Base-by-base conservation (phyloP, 1,140 invertebrate genomes). In the Sminthurinus signatus region DNA sequence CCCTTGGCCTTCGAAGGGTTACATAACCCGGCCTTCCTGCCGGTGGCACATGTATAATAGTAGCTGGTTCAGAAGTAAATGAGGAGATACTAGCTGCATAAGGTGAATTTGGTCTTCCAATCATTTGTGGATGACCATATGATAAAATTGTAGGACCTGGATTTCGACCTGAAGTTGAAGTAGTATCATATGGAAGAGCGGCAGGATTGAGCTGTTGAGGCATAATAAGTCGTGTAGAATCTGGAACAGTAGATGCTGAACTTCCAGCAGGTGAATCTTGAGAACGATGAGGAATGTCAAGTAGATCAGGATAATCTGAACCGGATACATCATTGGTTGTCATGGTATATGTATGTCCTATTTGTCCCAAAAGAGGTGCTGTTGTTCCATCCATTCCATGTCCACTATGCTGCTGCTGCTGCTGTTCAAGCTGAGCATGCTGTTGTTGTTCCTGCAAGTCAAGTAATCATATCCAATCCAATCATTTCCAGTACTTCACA, bases 1-100 rank as follows among this genome's bases (percentile, higher is more conserved):
- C 84, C 50, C 89, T 64, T 5, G 89, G 89, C 73, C 89, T 78
- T 62, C 90, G 81, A 60, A 93, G 88, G 1, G 89, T 91, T 10
- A 90, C 87, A 73, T 90, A 91, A 3, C 87, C 81, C 1, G 81
- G 46, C 81, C 78, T 2, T 81, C 82, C 36, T 79, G 83, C 21
- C 0, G 64, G 61, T 80, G 83, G 46, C 1, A 61, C 57, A 67
- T 79, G 78, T 21, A 81, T 75, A 0, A 80, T 79, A 48, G 78
- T 80, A 48, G 71, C 71, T 36, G 79, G 76, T 8, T 64, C 65
- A 14, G 59, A 64, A 10, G 64, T 46, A 14, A 64, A 67, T 0
- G 61, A 65, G 25, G 39, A 29, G 1, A 64, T 62, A 42, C 58
- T 68, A 4, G 50, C 64, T 2, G 63, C 51, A 36, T 63, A 69